Conservation (phyloP, 2,888 invertebrate genomes). For the Agelastica alni region DNA sequence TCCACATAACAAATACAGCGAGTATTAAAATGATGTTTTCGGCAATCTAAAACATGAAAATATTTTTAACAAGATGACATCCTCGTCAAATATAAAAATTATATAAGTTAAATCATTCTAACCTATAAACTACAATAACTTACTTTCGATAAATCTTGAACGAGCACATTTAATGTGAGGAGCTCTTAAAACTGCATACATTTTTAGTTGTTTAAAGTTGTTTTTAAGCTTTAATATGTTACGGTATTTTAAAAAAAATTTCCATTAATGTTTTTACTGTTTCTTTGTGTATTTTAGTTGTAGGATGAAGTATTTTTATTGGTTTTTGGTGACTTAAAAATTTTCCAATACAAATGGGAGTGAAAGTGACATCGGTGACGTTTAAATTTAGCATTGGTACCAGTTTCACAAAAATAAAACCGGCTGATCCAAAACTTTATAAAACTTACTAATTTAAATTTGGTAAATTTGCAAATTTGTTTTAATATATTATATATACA, state of each 20-base stretch:
- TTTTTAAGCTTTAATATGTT: not conserved
- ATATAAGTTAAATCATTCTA: constrained; percentile 27
- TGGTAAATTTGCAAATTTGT: no score
- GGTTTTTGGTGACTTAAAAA: constrained; percentile 44
- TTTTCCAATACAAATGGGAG: constrained; percentile 45
- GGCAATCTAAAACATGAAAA: constrained; percentile 2
- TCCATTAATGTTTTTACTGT: constrained; percentile 25
- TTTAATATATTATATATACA: no score
- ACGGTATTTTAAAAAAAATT: constrained; percentile 2
- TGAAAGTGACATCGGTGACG: constrained; percentile 44
- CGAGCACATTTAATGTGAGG: constrained; percentile 43
- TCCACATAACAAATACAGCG: constrained; percentile 9
- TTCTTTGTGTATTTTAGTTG: constrained; percentile 21
- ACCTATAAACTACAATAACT: constrained; percentile 39
- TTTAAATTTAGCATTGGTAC: no score
- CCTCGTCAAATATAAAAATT: constrained; percentile 11
- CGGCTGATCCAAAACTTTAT: no score
- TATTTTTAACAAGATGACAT: constrained; percentile 9
- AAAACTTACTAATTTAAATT: no score
- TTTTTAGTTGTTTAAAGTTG: constrained; percentile 32
- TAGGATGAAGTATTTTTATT: constrained; percentile 17
- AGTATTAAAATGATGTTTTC: constrained; percentile 7
- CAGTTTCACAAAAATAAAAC: not conserved
- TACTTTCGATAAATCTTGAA: constrained; percentile 43
- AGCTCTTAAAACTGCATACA: constrained; percentile 48